Evolutionary conservation across 1,140 invertebrate genomes (phyloP).

Genomic region (Zaprionus inermis): DNA sequence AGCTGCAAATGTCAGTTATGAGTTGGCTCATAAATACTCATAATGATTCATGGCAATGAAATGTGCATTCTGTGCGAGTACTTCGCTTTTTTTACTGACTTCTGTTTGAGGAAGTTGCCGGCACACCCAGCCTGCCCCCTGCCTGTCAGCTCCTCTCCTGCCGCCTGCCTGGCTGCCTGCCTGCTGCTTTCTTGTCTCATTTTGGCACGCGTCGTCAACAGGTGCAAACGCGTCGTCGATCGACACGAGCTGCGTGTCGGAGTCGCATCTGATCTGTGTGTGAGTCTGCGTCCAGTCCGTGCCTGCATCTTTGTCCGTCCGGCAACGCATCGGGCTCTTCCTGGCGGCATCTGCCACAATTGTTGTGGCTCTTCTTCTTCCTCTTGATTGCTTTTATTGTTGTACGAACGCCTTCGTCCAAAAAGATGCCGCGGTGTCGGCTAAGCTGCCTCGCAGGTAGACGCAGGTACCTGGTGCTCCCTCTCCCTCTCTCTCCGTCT

Average conservation of each 20-base stretch:
- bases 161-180: neutral
- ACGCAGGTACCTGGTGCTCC: neutral
- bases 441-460: constrained; percentile 18
- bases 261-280: constrained; percentile 22
- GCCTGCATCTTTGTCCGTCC: constrained; percentile 32
- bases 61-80: constrained; percentile 54
- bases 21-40: constrained; percentile 61
- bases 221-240: constrained; percentile 55
- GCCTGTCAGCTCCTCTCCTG: neutral
- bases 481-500: constrained; percentile 29
- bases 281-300: constrained; percentile 17
- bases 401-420: constrained; percentile 48
- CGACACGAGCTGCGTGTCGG: constrained; percentile 61
- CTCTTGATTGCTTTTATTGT: constrained; percentile 49
- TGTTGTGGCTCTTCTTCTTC: constrained; percentile 23
- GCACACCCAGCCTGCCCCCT: neutral
- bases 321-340: constrained; percentile 3
- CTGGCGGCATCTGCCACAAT: neutral
- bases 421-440: constrained; percentile 41
- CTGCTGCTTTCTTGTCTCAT: too few species aligned
- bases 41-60: constrained; percentile 76
- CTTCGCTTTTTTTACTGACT: constrained; percentile 7
- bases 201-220: too few species aligned
- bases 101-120: constrained; percentile 4
- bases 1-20: constrained; percentile 70